phyloP scores from a whole-genome alignment of 1,140 invertebrate species.

The Bombus difficillimus region DNA sequence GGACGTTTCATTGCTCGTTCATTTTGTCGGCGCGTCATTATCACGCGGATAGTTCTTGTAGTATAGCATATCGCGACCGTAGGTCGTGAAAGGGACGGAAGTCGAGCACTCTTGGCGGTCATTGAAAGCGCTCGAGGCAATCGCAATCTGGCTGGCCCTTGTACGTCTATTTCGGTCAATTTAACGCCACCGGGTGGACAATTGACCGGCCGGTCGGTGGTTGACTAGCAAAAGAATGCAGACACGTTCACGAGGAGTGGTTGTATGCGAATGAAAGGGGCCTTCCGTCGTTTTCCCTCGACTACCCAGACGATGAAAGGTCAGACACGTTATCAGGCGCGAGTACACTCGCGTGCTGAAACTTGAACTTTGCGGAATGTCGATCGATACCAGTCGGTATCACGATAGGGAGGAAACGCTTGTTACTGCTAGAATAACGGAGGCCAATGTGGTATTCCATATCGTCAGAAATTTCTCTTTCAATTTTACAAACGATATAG shows the following conservation, averaged over 20 bases:
- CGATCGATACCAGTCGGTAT: not conserved
- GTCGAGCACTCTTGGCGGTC: constrained; percentile 62
- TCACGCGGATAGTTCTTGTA: not conserved
- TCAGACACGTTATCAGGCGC: constrained; percentile 5
- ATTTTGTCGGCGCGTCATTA: constrained; percentile 33
- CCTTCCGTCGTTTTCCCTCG: constrained; percentile 12
- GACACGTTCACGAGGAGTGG: constrained; percentile 41
- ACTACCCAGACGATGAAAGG: not conserved
- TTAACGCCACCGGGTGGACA: constrained; percentile 65
- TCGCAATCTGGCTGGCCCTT: constrained; percentile 54
- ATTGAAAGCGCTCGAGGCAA: constrained; percentile 64
- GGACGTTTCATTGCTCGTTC: not conserved
- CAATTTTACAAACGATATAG: not conserved
- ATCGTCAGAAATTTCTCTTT: not conserved
- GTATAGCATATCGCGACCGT: constrained; percentile 9
- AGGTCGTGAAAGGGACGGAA: constrained; percentile 63
- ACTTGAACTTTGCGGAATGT: constrained; percentile 21
- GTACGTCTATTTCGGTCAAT: constrained; percentile 65
- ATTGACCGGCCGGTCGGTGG: constrained; percentile 53
- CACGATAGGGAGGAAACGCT: constrained; percentile 2
- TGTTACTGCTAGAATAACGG: not conserved
- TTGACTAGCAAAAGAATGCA: constrained; percentile 48
- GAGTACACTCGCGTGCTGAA: not conserved
- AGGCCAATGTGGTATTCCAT: not conserved
- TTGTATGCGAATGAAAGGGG: constrained; percentile 53